Conservation (phyloP, 1,140 invertebrate genomes). For the Rhizoglyphus robini region DNA sequence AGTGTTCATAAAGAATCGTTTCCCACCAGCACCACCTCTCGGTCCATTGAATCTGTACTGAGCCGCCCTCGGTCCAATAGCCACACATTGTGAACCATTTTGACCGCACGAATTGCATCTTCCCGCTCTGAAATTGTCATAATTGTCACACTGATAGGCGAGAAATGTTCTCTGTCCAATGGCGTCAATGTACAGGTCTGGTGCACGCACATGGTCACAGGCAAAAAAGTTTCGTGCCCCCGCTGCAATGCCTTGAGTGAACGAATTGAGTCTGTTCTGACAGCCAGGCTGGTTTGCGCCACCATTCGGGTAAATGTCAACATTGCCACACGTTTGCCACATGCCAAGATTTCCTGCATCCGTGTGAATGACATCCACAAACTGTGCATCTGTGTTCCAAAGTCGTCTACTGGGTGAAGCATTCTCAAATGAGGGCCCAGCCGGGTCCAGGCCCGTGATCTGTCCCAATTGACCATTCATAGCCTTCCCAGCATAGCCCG, state of each 20-base stretch:
- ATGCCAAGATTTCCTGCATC: conserved; percentile 27
- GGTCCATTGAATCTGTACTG: conserved; percentile 16
- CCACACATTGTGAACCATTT: conserved; percentile 23
- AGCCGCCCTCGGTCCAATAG: conserved; percentile 23
- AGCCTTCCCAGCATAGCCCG: conserved; percentile 34
- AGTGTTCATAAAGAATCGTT: conserved; percentile 16
- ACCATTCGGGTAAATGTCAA: conserved; percentile 65
- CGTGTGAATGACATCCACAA: conserved; percentile 83
- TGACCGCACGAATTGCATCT: conserved; percentile 27
- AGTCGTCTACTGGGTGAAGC: conserved; percentile 63
- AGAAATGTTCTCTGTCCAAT: conserved; percentile 18
- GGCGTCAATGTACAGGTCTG: conserved; percentile 64
- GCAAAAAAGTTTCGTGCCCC: conserved; percentile 41
- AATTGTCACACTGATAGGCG: conserved; percentile 27
- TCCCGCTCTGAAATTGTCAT: conserved; percentile 26
- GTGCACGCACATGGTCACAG: conserved; percentile 72
- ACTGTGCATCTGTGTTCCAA: conserved; percentile 67
- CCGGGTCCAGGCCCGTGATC: conserved; percentile 62
- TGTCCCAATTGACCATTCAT: conserved; percentile 30
- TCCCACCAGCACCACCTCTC: neutral
- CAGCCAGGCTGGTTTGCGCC: conserved; percentile 55
- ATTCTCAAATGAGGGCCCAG: conserved; percentile 52
- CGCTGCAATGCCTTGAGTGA: conserved; percentile 35
- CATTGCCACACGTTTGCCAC: conserved; percentile 37
- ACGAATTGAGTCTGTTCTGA: conserved; percentile 37